Evolutionary conservation across 2,888 invertebrate species (phyloP).

Genomic region (Lithophane semibrunnea): DNA sequence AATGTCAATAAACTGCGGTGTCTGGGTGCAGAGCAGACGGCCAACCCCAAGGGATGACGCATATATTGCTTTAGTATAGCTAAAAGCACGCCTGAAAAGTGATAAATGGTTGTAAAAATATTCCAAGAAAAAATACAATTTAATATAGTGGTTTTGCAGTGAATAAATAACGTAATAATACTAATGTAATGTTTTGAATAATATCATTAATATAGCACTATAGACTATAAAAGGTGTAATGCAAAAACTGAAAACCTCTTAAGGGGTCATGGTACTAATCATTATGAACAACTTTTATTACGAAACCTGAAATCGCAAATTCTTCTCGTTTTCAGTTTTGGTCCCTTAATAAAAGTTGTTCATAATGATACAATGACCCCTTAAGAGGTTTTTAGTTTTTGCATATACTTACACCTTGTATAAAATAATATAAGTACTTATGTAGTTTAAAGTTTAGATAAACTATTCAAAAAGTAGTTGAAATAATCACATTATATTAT

Average conservation of each 20-base stretch:
- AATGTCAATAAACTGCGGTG: slow-evolving; percentile 57
- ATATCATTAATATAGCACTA: not conserved
- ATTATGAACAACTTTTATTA: no score
- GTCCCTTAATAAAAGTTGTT: no score
- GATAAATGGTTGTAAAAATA: slow-evolving; percentile 14
- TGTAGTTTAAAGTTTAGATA: not conserved
- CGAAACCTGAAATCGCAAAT: no score
- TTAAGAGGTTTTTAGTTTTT: no score
- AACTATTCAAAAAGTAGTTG: not conserved
- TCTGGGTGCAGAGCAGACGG: slow-evolving; percentile 55
- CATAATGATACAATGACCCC: no score
- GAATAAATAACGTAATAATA: not conserved
- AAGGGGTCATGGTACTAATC: no score
- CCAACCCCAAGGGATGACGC: slow-evolving; percentile 47
- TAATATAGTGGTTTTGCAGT: not conserved
- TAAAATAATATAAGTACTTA: no score
- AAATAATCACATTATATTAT: not conserved
- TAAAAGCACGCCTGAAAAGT: slow-evolving; percentile 23
- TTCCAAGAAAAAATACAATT: not conserved
- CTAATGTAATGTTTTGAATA: not conserved
- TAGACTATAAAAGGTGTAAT: no score
- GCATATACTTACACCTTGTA: no score
- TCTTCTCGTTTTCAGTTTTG: no score
- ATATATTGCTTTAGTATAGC: slow-evolving; percentile 23
- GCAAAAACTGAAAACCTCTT: no score